A percentile compares a stretch with the other conserved stretches of the same genome.
These are phyloP conservation scores for Ispidina lecontei DNA, from an alignment of 2,797 vertebrate genomes.

Conservation along the genomic window DNA sequence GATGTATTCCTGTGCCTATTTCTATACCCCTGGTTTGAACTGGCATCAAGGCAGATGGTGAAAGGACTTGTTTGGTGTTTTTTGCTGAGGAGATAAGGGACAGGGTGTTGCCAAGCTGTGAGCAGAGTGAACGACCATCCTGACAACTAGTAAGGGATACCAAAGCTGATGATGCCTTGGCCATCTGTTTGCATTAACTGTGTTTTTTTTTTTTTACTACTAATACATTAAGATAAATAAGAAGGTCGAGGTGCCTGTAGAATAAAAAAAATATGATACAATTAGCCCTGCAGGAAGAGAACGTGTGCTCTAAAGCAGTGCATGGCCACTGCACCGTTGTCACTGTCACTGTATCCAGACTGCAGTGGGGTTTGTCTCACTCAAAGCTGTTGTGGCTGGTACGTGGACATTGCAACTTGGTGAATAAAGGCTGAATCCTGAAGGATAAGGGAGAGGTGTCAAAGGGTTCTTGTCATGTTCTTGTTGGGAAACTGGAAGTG, in stretches of 20 bases:
- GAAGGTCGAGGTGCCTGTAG: background rate
- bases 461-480: background rate
- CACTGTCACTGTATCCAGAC: background rate
- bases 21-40: background rate
- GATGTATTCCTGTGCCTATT: background rate
- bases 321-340: background rate
- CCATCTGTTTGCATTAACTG: background rate
- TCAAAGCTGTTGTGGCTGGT: background rate
- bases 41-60: background rate
- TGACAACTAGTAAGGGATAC: background rate
- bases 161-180: background rate
- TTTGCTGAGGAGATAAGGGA: background rate
- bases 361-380: background rate
- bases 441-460: background rate
- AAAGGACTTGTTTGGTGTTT: background rate
- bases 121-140: background rate
- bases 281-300: background rate
- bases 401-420: rapidly evolving
- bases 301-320: background rate
- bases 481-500: background rate
- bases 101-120: background rate
- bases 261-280: background rate
- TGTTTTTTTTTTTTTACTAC: rapidly evolving
- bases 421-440: background rate
- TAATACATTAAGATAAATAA: background rate